These are phyloP conservation scores for Hydrolagus colliei DNA, from an alignment of 2,797 vertebrate species.

Conservation along the genomic window DNA sequence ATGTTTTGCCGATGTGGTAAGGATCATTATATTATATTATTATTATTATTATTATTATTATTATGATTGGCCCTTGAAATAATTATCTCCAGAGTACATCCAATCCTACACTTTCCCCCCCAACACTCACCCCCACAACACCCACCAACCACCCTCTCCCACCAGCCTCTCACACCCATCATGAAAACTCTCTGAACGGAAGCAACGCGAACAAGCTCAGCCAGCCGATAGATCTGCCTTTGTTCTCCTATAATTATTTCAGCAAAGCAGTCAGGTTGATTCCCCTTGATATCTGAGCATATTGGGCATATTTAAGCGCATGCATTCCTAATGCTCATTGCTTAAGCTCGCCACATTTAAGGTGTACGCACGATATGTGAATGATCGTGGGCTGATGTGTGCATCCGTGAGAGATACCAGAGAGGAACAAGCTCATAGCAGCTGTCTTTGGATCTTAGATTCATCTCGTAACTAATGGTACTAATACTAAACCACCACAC, in stretches of 20 bases:
- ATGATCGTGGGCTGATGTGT: slow-evolving; percentile 13
- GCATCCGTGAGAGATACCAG: slow-evolving; percentile 5
- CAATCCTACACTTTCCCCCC: too few species aligned
- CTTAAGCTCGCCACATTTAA: slow-evolving; percentile 11
- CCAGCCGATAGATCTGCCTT: neutral
- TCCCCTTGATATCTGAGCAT: neutral
- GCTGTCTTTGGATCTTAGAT: slow-evolving; percentile 17
- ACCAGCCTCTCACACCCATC: neutral
- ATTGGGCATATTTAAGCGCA: neutral
- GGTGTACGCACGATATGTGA: slow-evolving; percentile 7
- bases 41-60: too few species aligned
- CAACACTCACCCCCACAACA: too few species aligned
- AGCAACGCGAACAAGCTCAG: neutral
- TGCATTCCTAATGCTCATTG: slow-evolving; percentile 21
- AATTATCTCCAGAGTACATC: too few species aligned
- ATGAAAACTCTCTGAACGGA: slow-evolving; percentile 17
- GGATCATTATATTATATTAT: too few species aligned
- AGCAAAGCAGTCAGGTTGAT: neutral
- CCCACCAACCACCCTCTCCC: too few species aligned
- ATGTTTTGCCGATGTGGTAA: too few species aligned
- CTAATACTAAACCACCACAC: neutral
- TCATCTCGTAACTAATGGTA: slow-evolving; percentile 23
- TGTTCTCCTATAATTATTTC: neutral
- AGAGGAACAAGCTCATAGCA: slow-evolving; percentile 4
- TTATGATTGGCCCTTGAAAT: too few species aligned